phyloP scores from a whole-genome alignment of 2,797 vertebrate species.

The Molossus molossus region DNA sequence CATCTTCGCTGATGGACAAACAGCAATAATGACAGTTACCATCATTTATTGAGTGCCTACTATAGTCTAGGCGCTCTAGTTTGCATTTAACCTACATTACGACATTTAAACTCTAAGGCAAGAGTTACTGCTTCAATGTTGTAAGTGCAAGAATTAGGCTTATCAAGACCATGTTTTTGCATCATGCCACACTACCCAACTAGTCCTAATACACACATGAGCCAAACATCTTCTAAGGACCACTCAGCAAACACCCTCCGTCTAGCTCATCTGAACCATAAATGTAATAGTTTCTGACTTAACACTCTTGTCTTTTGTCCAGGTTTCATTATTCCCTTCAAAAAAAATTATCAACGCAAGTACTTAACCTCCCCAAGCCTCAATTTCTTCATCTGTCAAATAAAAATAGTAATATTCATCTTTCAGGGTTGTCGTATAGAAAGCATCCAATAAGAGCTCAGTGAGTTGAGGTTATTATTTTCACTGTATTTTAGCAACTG shows the following conservation, averaged over 20 bases:
- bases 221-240: background rate
- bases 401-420: background rate
- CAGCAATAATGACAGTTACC: background rate
- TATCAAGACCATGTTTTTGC: background rate
- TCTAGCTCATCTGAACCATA: background rate
- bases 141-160: background rate
- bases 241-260: background rate
- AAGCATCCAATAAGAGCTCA: background rate
- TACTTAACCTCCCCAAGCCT: background rate
- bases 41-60: background rate
- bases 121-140: background rate
- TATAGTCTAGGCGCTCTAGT: background rate
- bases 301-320: background rate
- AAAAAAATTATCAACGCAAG: constrained; percentile 12
- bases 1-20: background rate
- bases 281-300: background rate
- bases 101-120: background rate
- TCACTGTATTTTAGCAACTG: background rate
- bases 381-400: background rate
- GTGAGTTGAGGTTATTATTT: background rate
- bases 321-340: background rate
- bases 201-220: background rate
- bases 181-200: background rate
- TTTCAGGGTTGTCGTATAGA: background rate
- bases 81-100: background rate